phyloP scores from a whole-genome alignment of 2,888 invertebrate genomes.

The Alsophila aescularia region DNA sequence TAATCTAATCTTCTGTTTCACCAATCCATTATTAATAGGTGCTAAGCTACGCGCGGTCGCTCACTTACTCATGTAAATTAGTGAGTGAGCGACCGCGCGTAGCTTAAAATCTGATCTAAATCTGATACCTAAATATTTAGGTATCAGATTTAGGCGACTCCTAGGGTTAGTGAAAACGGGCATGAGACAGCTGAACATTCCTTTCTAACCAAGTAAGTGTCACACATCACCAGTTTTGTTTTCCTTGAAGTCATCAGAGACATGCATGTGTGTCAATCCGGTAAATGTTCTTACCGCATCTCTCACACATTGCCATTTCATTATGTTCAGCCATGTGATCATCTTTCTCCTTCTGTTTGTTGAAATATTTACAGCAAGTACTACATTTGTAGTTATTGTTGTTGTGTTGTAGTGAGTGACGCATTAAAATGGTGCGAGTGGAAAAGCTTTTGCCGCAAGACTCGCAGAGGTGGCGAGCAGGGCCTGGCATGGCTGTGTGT shows the following conservation, averaged over 20 bases:
- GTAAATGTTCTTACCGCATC: constrained; percentile 63
- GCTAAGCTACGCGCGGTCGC: too few relatives aligned
- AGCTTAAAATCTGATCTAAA: too few relatives aligned
- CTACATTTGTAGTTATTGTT: constrained; percentile 48
- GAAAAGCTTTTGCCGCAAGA: constrained; percentile 73
- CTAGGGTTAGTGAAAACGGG: too few relatives aligned
- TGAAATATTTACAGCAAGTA: constrained; percentile 57
- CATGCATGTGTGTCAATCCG: constrained; percentile 59
- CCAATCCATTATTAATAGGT: too few relatives aligned
- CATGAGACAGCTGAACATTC: too few relatives aligned
- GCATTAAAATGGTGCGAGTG: constrained; percentile 56
- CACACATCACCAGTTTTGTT: neutral
- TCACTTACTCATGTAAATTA: too few relatives aligned
- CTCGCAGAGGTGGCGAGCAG: constrained; percentile 69
- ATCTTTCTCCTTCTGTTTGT: constrained; percentile 49
- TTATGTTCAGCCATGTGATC: constrained; percentile 58
- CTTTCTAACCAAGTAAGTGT: too few relatives aligned
- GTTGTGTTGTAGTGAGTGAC: constrained; percentile 62
- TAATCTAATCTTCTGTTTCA: too few relatives aligned
- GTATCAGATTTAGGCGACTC: too few relatives aligned
- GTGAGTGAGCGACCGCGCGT: too few relatives aligned
- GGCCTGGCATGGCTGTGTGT: constrained; percentile 65
- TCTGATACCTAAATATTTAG: too few relatives aligned
- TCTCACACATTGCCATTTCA: constrained; percentile 69
- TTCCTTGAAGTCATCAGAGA: constrained; percentile 28